Base-by-base conservation (phyloP, 2,113 vertebrate genomes). In the Isurus oxyrinchus region DNA sequence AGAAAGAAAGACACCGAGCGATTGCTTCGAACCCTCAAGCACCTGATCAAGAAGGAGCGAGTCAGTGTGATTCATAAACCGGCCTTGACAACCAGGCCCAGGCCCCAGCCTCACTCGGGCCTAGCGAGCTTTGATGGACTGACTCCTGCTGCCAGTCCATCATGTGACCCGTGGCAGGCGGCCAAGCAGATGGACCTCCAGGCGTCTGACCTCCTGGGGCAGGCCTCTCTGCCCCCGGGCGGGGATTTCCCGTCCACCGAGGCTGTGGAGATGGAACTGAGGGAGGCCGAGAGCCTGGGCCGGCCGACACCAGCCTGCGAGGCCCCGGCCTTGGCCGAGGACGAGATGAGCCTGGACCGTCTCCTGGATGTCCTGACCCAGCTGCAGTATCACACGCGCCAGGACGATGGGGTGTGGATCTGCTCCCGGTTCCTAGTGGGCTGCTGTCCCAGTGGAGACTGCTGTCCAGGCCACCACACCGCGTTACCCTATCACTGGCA, bases 381-480 rank as follows among this genome's bases (percentile, higher is more conserved):
- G 95, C 95, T 96, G 13, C 95, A 76, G 95, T 96, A 96, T 49
- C 95, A 96, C 95, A 96, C 95, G 5, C 95, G 44, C 49, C 95
- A 96, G 95, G n/a, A 55, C 21, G 44, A 53, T 0, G 95, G 95
- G 2, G 27, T 53, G n/a, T 3, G 19, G 0, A 55, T 96, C 67
- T 96, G 95, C 66, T 72, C 40, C 13, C 49, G 55, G 0, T 96
- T 96, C 69, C 49, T 96, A n/a, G 49, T 44, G 40, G 69, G 67
- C 49, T 5, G 1, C 21, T 96, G 95, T 21, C 69, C n/a, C 3
- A 5, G 49, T 0, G 95, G 63, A 1, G 69, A 72, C 4, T 1
- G 53, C 40, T 96, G 95, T 27, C 95, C 95, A 0, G 7, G 4
- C 5, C 95, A 96, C 95, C 95, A 96, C 95, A 96, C 95, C 0